These are phyloP conservation scores for Auanema freiburgensis DNA, from an alignment of 2,888 invertebrate genomes.

Conservation along the genomic window DNA sequence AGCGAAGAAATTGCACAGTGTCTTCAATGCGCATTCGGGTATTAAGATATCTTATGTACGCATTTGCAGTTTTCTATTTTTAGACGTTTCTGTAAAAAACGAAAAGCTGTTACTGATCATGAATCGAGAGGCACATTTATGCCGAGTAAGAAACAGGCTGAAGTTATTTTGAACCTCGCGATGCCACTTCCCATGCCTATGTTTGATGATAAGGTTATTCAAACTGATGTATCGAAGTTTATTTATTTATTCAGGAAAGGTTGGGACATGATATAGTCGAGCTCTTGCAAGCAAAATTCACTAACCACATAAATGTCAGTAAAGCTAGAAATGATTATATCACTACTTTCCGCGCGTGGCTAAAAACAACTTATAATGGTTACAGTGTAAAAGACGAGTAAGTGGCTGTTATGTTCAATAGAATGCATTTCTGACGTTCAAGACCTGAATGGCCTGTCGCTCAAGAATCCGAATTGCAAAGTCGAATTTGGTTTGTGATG, in stretches of 20 bases:
- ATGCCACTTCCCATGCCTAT: slow-evolving; percentile 35
- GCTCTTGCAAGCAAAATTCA: slow-evolving; percentile 26
- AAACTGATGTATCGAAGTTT: too few relatives aligned
- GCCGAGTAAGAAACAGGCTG: slow-evolving; percentile 10
- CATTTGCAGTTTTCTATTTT: too few relatives aligned
- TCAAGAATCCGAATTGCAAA: slow-evolving; percentile 20
- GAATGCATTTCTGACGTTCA: background rate
- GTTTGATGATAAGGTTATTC: slow-evolving; percentile 39
- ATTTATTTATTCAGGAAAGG: slow-evolving; percentile 19
- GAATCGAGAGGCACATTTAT: slow-evolving; percentile 1
- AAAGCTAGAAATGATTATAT: slow-evolving; percentile 18
- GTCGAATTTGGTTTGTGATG: slow-evolving; percentile 37
- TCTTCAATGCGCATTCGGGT: slow-evolving; percentile 37
- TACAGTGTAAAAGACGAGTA: background rate
- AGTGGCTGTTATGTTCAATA: background rate
- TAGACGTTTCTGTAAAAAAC: slow-evolving; percentile 27
- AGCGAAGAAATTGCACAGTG: slow-evolving; percentile 32
- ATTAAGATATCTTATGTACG: too few relatives aligned
- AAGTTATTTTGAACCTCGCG: slow-evolving; percentile 22
- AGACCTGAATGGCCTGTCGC: slow-evolving; percentile 1
- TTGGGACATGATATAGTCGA: slow-evolving; percentile 35
- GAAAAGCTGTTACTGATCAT: slow-evolving; percentile 28
- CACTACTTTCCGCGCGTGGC: slow-evolving; percentile 20
- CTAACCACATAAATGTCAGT: slow-evolving; percentile 20
- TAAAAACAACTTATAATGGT: slow-evolving; percentile 6